Percentiles rank a stretch among this genome's conserved stretches.
Evolutionary conservation across 2,113 vertebrate genomes (phyloP).

Genomic region (Dipodomys ordii): DNA sequence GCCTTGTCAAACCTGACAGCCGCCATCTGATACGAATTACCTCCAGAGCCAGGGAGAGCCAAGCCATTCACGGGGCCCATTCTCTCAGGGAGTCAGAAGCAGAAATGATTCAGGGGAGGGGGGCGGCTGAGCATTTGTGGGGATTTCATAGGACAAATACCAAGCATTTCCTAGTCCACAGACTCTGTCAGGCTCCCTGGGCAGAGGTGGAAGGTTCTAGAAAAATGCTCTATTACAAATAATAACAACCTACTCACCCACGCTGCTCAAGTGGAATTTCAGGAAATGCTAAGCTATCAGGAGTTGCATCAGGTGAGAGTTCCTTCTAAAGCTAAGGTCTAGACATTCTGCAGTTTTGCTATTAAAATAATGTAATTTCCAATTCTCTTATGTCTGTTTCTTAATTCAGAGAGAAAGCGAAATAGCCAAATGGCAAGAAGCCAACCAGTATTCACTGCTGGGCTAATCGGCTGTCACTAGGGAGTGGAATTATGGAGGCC

Average conservation of each 20-base stretch:
- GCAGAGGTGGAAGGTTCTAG: not conserved
- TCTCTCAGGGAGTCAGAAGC: not conserved
- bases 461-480: not conserved
- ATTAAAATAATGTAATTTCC: not conserved
- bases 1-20: constrained; percentile 47
- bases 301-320: not conserved
- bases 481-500: not conserved
- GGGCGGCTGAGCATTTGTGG: not conserved
- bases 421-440: not conserved
- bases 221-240: not conserved
- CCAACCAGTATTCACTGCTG: not conserved
- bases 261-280: not conserved
- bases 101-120: not conserved
- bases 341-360: not conserved
- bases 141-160: not conserved
- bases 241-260: not conserved
- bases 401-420: constrained; percentile 31
- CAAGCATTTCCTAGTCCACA: not conserved
- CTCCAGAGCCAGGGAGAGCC: not conserved
- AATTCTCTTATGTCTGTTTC: not conserved
- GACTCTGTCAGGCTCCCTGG: not conserved
- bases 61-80: not conserved
- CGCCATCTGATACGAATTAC: constrained; percentile 49
- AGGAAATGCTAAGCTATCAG: not conserved
- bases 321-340: not conserved